Percentiles rank a stretch among this genome's conserved stretches.
These are phyloP conservation scores for Kradibia gibbosae DNA, from an alignment of 1,140 invertebrate genomes.

Conservation along the genomic window DNA sequence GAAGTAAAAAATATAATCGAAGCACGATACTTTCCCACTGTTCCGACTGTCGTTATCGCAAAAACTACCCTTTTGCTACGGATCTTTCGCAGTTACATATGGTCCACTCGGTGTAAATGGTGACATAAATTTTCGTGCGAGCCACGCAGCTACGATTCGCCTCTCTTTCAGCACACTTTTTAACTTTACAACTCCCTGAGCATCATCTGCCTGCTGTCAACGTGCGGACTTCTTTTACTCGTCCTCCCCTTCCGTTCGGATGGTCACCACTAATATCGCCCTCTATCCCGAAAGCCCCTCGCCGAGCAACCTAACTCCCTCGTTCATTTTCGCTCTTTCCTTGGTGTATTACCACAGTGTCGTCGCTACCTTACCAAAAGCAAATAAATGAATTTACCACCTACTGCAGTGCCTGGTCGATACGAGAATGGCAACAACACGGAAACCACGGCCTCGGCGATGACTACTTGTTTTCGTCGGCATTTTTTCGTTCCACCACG, in stretches of 20 bases:
- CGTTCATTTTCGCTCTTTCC: background rate
- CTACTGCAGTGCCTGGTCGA: slow-evolving; percentile 13
- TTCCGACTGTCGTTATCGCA: slow-evolving; percentile 55
- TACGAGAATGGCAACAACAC: background rate
- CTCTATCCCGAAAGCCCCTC: too few species aligned
- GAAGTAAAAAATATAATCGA: too few species aligned
- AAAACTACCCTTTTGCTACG: slow-evolving; percentile 59
- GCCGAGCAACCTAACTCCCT: too few species aligned
- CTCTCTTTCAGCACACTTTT: slow-evolving; percentile 48
- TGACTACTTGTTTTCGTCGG: slow-evolving; percentile 35
- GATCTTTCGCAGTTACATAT: slow-evolving; percentile 12
- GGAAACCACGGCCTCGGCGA: background rate
- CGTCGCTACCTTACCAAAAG: slow-evolving; percentile 39
- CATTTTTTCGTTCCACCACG: background rate
- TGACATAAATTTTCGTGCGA: slow-evolving; percentile 62
- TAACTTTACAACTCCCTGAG: slow-evolving; percentile 29
- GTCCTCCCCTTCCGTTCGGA: background rate
- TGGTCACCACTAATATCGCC: too few species aligned
- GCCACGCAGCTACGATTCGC: slow-evolving; percentile 30
- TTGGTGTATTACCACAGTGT: background rate
- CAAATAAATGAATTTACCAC: slow-evolving; percentile 51
- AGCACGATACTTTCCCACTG: slow-evolving; percentile 39
- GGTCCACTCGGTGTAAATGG: slow-evolving; percentile 61
- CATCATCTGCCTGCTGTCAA: slow-evolving; percentile 51
- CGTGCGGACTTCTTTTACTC: slow-evolving; percentile 40